These are phyloP conservation scores for Barypeithes pellucidus DNA, from an alignment of 2,888 invertebrate genomes.

Conservation along the genomic window DNA sequence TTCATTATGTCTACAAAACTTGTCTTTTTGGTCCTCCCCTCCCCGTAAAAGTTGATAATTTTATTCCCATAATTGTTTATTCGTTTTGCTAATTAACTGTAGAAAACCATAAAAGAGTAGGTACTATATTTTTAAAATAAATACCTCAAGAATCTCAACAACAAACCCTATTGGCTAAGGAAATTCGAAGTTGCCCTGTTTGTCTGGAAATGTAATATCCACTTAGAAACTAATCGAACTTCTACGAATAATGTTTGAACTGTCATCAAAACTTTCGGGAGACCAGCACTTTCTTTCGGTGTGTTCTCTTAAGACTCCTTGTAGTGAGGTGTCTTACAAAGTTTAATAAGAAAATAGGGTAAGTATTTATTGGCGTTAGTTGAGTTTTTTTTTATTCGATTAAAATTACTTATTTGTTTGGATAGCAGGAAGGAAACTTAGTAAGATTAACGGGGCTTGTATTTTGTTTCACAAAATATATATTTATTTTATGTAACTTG, in stretches of 20 bases:
- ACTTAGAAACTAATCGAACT: conserved; percentile 30
- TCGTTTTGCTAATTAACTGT: not conserved
- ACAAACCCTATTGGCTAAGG: conserved; percentile 13
- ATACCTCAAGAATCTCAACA: conserved; percentile 15
- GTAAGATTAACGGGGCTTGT: too few relatives aligned
- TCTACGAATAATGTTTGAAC: conserved; percentile 20
- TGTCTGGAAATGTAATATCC: conserved; percentile 28
- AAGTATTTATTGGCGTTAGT: not conserved
- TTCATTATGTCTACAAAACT: not conserved
- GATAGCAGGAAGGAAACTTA: too few relatives aligned
- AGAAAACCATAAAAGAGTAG: not conserved
- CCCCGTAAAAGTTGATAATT: too few relatives aligned
- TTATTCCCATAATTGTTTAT: not conserved
- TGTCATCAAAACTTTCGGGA: conserved; percentile 20
- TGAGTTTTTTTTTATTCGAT: not conserved
- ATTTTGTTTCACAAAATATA: too few relatives aligned
- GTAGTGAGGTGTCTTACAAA: not conserved
- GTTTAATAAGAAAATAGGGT: conserved; percentile 1
- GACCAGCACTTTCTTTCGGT: not conserved
- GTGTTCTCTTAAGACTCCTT: not conserved
- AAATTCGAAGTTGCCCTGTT: conserved; percentile 22
- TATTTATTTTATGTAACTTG: too few relatives aligned
- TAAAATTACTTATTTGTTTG: not conserved
- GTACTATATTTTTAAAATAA: not conserved
- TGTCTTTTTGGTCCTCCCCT: not conserved